Evolutionary conservation across 2,797 vertebrate species (phyloP).

Genomic region (Monodelphis domestica): DNA sequence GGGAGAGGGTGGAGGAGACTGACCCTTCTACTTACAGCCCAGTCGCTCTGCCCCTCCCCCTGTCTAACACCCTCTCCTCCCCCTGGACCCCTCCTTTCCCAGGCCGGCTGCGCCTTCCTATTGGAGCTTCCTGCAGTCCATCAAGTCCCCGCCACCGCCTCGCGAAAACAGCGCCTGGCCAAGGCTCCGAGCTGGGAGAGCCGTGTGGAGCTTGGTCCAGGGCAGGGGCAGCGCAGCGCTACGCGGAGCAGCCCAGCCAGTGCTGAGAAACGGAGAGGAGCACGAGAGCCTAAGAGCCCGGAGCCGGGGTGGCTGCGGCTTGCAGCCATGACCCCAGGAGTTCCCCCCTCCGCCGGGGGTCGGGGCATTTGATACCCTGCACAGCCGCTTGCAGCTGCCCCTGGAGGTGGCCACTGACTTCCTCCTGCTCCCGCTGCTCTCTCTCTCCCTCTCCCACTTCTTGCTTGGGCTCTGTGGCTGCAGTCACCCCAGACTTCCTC

Average conservation of each 20-base stretch:
- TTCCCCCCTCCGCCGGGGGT: background rate
- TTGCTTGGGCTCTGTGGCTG: background rate
- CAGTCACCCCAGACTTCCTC: constrained; percentile 16
- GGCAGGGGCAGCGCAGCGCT: constrained; percentile 3
- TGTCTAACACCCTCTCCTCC: background rate
- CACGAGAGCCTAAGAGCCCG: background rate
- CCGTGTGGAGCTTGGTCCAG: constrained; percentile 51
- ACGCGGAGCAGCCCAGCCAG: constrained; percentile 25
- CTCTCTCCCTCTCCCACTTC: background rate
- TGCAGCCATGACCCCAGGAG: constrained; percentile 67
- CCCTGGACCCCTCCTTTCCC: background rate
- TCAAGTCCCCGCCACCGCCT: constrained; percentile 62
- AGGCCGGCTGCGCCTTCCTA: constrained; percentile 5
- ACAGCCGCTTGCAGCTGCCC: constrained; percentile 45
- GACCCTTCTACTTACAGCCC: constrained; percentile 27
- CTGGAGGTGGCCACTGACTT: background rate
- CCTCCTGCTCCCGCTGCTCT: background rate
- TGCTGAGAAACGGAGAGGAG: background rate
- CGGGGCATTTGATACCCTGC: constrained; percentile 49
- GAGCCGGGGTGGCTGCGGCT: constrained; percentile 32
- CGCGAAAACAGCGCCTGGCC: constrained; percentile 41
- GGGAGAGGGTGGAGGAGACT: background rate
- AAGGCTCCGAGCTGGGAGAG: constrained; percentile 14
- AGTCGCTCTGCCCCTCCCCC: constrained; percentile 21
- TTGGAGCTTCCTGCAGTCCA: constrained; percentile 57